Evolutionary conservation across 2,888 invertebrate genomes (phyloP).

Genomic region (Eupithecia inturbata): DNA sequence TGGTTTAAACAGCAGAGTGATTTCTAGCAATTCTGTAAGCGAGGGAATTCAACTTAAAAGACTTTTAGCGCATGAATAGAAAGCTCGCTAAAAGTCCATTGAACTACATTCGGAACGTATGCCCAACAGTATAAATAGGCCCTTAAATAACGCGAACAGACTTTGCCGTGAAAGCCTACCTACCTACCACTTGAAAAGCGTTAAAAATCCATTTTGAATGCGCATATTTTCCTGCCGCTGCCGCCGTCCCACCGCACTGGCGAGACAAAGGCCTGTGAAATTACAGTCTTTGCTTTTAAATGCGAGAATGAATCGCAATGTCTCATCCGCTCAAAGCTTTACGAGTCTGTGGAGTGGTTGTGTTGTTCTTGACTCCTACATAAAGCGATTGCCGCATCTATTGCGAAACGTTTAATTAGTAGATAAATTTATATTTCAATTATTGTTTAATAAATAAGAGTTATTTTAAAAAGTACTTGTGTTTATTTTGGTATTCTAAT

Average conservation of each 20-base stretch:
- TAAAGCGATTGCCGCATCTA: slow-evolving; percentile 47
- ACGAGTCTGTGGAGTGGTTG: slow-evolving; percentile 63
- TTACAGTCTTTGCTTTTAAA: slow-evolving; percentile 83
- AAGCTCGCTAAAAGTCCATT: slow-evolving; percentile 23
- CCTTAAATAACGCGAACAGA: slow-evolving; percentile 54
- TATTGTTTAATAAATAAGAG: background rate
- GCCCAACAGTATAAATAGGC: slow-evolving; percentile 47
- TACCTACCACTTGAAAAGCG: slow-evolving; percentile 74
- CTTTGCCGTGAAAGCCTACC: slow-evolving; percentile 62
- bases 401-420: slow-evolving; percentile 13
- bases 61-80: slow-evolving; percentile 4
- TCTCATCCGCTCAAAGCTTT: slow-evolving; percentile 80
- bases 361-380: slow-evolving; percentile 62
- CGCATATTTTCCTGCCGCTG: slow-evolving; percentile 78
- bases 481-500: background rate
- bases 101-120: slow-evolving; percentile 30
- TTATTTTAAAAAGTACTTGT: background rate
- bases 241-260: slow-evolving; percentile 60
- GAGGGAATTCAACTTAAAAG: background rate
- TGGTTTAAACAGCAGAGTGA: background rate
- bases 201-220: slow-evolving; percentile 80
- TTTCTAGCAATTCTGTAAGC: background rate
- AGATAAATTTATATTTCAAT: background rate
- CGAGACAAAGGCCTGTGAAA: slow-evolving; percentile 81
- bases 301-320: slow-evolving; percentile 81